These are phyloP conservation scores for Pseudocheirus occidentalis DNA, from an alignment of 2,797 vertebrate species.

Conservation along the genomic window DNA sequence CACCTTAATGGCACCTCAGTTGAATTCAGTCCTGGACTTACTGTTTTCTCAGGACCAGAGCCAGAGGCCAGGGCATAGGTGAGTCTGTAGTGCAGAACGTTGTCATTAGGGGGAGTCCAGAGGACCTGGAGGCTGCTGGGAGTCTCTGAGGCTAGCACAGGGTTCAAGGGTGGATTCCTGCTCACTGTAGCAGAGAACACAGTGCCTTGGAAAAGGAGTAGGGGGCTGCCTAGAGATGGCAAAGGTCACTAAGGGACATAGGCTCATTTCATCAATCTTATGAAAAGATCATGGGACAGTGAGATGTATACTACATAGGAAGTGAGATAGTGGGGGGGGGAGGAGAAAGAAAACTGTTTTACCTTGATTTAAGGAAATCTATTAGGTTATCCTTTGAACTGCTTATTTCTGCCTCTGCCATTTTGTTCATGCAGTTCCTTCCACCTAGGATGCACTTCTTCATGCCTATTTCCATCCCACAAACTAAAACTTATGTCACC, in stretches of 20 bases:
- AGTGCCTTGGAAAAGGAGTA: neutral
- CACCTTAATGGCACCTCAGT: neutral
- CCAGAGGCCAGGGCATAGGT: slow-evolving; percentile 86
- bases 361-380: neutral
- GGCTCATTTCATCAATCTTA: neutral
- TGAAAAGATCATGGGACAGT: neutral
- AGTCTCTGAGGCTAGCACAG: slow-evolving; percentile 89
- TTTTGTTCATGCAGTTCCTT: neutral
- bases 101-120: slow-evolving; percentile 91
- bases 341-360: neutral
- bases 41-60: slow-evolving; percentile 86
- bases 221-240: neutral
- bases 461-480: neutral
- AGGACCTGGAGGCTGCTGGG: slow-evolving; percentile 89
- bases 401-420: neutral
- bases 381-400: neutral
- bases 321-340: neutral
- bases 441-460: neutral
- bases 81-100: slow-evolving; percentile 90
- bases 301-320: neutral
- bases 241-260: neutral
- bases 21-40: slow-evolving; percentile 78
- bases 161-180: slow-evolving; percentile 88
- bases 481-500: neutral
- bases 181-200: slow-evolving; percentile 82